Percentiles rank a stretch among this genome's conserved stretches.
Evolutionary conservation across 1,140 invertebrate genomes (phyloP).

Genomic region (Ditylenchus dipsaci): DNA sequence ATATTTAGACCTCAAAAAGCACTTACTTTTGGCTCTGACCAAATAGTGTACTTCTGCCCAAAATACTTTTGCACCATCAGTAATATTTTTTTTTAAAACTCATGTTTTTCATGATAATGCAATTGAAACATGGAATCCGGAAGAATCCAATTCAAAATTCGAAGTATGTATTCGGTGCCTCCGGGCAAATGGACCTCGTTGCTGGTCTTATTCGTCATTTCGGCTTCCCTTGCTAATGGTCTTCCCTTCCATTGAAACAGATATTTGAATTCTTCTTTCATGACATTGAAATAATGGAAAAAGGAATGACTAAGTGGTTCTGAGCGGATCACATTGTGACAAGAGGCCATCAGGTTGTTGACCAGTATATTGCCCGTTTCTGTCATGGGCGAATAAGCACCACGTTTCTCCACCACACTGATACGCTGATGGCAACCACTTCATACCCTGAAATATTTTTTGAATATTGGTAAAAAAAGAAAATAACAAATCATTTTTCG

Average conservation of each 20-base stretch:
- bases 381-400: slow-evolving; percentile 48
- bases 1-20: too few relatives aligned
- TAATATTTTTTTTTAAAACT: too few relatives aligned
- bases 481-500: too few relatives aligned
- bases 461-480: too few relatives aligned
- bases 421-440: background rate
- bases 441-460: too few relatives aligned
- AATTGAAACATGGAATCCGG: background rate
- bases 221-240: background rate
- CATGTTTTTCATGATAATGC: background rate
- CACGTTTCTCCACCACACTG: slow-evolving; percentile 22
- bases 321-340: slow-evolving; percentile 41
- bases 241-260: background rate
- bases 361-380: slow-evolving; percentile 41
- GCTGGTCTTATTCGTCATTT: too few relatives aligned
- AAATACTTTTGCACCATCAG: too few relatives aligned
- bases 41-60: too few relatives aligned
- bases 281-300: slow-evolving; percentile 12
- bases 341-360: slow-evolving; percentile 42
- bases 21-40: too few relatives aligned
- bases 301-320: slow-evolving; percentile 36
- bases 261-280: slow-evolving; percentile 16
- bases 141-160: slow-evolving; percentile 9
- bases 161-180: slow-evolving; percentile 20
- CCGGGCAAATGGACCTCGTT: slow-evolving; percentile 17